Conservation (phyloP, 1,140 invertebrate species). For the Pinna nobilis region DNA sequence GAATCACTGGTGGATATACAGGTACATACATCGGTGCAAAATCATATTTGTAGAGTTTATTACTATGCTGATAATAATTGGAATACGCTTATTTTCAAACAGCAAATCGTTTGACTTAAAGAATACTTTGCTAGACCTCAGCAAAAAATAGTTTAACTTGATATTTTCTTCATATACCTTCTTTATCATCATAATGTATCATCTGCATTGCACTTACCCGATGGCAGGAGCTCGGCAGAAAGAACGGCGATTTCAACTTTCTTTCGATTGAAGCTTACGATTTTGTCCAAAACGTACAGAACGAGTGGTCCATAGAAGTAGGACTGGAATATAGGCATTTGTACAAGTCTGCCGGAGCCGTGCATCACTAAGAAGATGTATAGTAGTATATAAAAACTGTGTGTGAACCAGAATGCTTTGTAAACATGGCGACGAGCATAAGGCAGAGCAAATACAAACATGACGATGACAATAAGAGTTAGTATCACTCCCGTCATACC, state of each 20-base stretch:
- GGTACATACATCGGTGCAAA: too few species aligned
- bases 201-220: constrained; percentile 80
- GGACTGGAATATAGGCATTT: constrained; percentile 90
- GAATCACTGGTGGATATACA: too few species aligned
- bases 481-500: constrained; percentile 90
- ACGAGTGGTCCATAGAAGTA: constrained; percentile 97
- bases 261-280: constrained; percentile 82
- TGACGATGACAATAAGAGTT: constrained; percentile 95
- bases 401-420: constrained; percentile 91
- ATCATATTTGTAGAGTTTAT: too few species aligned
- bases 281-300: constrained; percentile 93
- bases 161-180: background rate
- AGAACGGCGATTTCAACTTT: constrained; percentile 92
- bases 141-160: background rate
- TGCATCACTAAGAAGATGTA: constrained; percentile 94
- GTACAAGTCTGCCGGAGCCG: constrained; percentile 86
- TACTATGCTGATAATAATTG: too few species aligned
- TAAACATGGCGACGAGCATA: constrained; percentile 88
- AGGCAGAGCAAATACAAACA: constrained; percentile 97
- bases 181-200: background rate
- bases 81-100: too few species aligned
- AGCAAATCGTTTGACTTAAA: too few species aligned
- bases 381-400: constrained; percentile 91
- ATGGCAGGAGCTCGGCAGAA: constrained; percentile 96
- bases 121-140: too few species aligned